Evolutionary conservation across 2,888 invertebrate species (phyloP), one percentile per base, ranked within the genome.

Genomic region (Abscondita cerata): DNA sequence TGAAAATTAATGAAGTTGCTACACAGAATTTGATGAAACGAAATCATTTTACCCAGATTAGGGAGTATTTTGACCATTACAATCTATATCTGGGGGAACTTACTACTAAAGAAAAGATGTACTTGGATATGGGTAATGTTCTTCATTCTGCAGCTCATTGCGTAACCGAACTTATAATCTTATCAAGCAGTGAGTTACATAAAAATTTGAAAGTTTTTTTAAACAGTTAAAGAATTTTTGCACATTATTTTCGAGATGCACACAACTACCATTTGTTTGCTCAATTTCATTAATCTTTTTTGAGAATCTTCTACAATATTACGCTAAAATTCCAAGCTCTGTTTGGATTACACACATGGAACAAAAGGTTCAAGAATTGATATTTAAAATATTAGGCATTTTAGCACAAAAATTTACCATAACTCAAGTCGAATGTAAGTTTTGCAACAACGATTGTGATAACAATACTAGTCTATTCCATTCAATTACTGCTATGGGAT

Each of bases 381-480:
- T 62, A 6, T 59, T 40, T 46, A 50, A 59, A 46, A 13, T 62
- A 11, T 3, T 62, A 16, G 51, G 38, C 9, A 19, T 4, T 25
- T 15, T 54, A 11, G 51, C 54, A 11, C 18, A 47, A 15, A 25
- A 51, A 2, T 12, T n/a, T 13, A n/a, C 59, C 9, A 44, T 53
- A 50, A 51, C 5, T 38, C 12, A 44, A 11, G 12, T 18, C 11
- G 18, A 25, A 13, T 62, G 62, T 36, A 9, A 13, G 0, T 16
- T 8, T n/a, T 59, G 54, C 38, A 44, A 19, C 11, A n/a, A n/a
- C 1, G 15, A n/a, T 13, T 62, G 62, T 40, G 33, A 47, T 8
- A 13, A 46, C 18, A 25, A 50, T 13, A 38, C 4, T 2, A 40
- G 59, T 33, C 34, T 59, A 36, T 11, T 41, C 15, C 38, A 33